Percentiles rank a stretch among this genome's conserved stretches.
phyloP scores from a whole-genome alignment of 2,888 invertebrate species.

The Drosophila conformis region DNA sequence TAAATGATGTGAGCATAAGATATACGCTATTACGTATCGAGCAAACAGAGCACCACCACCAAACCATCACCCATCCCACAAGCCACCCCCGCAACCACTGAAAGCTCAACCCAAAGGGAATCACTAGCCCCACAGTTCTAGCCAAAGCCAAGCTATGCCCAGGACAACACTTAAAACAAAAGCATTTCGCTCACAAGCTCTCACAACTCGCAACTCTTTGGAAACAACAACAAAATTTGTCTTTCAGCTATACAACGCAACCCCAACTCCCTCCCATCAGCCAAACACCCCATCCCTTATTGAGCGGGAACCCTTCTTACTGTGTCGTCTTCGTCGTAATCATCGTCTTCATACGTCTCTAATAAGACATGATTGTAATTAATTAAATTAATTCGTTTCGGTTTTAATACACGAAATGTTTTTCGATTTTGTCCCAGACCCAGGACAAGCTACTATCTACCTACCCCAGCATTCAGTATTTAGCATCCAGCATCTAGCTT shows the following conservation, averaged over 20 bases:
- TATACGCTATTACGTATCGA: conserved; percentile 60
- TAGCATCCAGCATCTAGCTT: background rate
- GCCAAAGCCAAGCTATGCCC: background rate
- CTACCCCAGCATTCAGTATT: background rate
- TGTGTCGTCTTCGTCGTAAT: conserved; percentile 50
- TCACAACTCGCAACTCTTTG: conserved; percentile 57
- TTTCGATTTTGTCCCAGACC: conserved; percentile 75
- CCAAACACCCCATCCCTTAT: background rate
- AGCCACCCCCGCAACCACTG: background rate
- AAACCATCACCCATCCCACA: conserved; percentile 15
- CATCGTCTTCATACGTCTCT: conserved; percentile 80
- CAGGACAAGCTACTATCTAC: conserved; percentile 16
- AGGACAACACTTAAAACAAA: conserved; percentile 71
- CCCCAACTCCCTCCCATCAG: background rate
- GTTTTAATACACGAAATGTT: conserved; percentile 84
- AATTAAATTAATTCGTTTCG: conserved; percentile 85
- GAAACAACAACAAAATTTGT: conserved; percentile 27
- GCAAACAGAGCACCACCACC: conserved; percentile 11
- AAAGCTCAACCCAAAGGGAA: conserved; percentile 15
- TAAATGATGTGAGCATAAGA: conserved; percentile 84
- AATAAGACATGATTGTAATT: conserved; percentile 85
- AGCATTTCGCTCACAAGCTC: conserved; percentile 55
- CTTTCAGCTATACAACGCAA: conserved; percentile 8
- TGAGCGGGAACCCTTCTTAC: conserved; percentile 11
- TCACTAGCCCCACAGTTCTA: background rate